Conservation (phyloP, 2,888 invertebrate genomes). For the Trichogramma dendrolimi region DNA sequence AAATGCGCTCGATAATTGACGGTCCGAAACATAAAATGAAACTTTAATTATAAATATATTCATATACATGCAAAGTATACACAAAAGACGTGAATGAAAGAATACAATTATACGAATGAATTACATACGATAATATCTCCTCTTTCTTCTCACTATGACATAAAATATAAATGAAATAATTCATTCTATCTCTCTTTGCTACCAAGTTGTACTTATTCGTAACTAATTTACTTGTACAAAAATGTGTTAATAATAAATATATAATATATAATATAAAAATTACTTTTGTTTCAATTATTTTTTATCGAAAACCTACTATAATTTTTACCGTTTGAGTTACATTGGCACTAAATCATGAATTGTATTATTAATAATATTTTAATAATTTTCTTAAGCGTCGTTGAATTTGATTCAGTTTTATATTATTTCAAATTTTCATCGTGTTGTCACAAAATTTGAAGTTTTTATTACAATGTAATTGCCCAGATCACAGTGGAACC, state of each 20-base stretch:
- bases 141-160: conserved; percentile 48
- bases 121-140: conserved; percentile 41
- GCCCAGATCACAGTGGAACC: too few species aligned
- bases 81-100: conserved; percentile 36
- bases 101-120: conserved; percentile 39
- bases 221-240: conserved; percentile 55
- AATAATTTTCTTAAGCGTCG: too few species aligned
- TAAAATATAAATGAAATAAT: conserved; percentile 42
- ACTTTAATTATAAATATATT: conserved; percentile 26
- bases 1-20: conserved; percentile 35
- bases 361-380: too few species aligned
- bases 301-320: too few species aligned
- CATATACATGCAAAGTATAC: conserved; percentile 28
- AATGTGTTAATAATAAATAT: conserved; percentile 52
- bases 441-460: too few species aligned
- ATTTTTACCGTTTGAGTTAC: too few species aligned
- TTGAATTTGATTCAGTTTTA: too few species aligned
- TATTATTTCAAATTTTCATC: too few species aligned
- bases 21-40: conserved; percentile 45
- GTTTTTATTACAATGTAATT: too few species aligned
- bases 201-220: conserved; percentile 55
- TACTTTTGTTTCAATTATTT: conserved; percentile 31
- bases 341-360: too few species aligned
- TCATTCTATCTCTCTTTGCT: conserved; percentile 54
- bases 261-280: conserved; percentile 47